These are phyloP conservation scores for Myanophis thanlyinensis DNA, from an alignment of 2,113 vertebrate species.

Conservation along the genomic window DNA sequence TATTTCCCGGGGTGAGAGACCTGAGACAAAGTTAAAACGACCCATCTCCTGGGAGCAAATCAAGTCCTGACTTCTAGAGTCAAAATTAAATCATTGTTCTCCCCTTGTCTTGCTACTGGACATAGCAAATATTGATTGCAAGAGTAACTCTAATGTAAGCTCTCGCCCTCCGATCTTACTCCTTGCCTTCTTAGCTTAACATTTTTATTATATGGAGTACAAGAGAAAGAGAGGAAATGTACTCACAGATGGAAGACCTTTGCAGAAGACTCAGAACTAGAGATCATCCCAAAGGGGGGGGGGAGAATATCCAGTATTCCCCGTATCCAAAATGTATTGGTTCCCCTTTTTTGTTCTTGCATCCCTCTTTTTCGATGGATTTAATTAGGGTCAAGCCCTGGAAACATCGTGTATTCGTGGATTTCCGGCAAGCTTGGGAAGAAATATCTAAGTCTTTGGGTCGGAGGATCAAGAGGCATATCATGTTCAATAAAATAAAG, in stretches of 20 bases:
- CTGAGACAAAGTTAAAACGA: constrained; percentile 23
- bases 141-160: not conserved
- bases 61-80: constrained; percentile 56
- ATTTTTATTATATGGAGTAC: not conserved
- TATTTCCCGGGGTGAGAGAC: not conserved
- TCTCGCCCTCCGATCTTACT: not conserved
- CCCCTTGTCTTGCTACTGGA: fast-evolving
- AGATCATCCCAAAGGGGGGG: not conserved
- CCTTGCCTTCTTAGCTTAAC: not conserved
- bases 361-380: not conserved
- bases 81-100: constrained; percentile 55
- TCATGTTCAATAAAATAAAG: not conserved
- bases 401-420: not conserved
- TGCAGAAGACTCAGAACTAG: not conserved
- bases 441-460: not conserved
- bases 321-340: not conserved
- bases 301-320: not conserved
- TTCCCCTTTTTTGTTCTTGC: not conserved
- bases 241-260: not conserved
- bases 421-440: not conserved
- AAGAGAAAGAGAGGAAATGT: too few relatives aligned
- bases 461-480: not conserved
- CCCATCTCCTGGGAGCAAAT: constrained; percentile 26
- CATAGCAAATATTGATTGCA: not conserved
- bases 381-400: not conserved